Percentiles rank a stretch among this genome's conserved stretches.
These are phyloP conservation scores for Egretta garzetta DNA, from an alignment of 2,113 vertebrate species.

Conservation along the genomic window DNA sequence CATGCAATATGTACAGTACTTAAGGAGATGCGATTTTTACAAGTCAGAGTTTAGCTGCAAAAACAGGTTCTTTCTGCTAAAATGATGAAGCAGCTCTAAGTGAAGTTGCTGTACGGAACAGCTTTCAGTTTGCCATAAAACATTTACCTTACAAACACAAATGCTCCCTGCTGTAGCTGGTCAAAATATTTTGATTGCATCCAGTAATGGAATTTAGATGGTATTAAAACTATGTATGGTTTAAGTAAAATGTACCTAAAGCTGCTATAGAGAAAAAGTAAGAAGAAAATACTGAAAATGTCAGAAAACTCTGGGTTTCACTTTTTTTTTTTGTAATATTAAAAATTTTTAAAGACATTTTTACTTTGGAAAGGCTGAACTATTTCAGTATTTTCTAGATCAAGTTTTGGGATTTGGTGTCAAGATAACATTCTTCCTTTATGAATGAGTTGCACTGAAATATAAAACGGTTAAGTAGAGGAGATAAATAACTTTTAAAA, in stretches of 20 bases:
- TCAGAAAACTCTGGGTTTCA: neutral
- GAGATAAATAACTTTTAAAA: neutral
- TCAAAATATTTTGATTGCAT: slow-evolving; percentile 4
- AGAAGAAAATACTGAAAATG: neutral
- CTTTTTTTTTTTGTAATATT: neutral
- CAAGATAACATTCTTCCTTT: neutral
- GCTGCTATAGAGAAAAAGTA: neutral
- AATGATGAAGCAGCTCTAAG: neutral
- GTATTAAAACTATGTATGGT: neutral
- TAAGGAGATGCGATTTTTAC: slow-evolving; percentile 25
- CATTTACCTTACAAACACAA: slow-evolving; percentile 13
- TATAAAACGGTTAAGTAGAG: neutral
- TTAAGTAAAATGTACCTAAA: neutral
- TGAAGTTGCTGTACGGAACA: neutral
- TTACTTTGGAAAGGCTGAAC: neutral
- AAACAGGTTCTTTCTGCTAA: slow-evolving; percentile 13
- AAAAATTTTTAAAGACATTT: neutral
- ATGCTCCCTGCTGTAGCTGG: neutral
- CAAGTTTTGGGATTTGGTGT: neutral
- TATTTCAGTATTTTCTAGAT: neutral
- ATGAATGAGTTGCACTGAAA: neutral
- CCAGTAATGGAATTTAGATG: neutral
- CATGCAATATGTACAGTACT: neutral
- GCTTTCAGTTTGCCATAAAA: neutral
- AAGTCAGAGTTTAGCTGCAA: neutral